A percentile compares a stretch with the other conserved stretches of the same genome.
phyloP scores from a whole-genome alignment of 2,113 vertebrate species.

The Phrynosoma platyrhinos region DNA sequence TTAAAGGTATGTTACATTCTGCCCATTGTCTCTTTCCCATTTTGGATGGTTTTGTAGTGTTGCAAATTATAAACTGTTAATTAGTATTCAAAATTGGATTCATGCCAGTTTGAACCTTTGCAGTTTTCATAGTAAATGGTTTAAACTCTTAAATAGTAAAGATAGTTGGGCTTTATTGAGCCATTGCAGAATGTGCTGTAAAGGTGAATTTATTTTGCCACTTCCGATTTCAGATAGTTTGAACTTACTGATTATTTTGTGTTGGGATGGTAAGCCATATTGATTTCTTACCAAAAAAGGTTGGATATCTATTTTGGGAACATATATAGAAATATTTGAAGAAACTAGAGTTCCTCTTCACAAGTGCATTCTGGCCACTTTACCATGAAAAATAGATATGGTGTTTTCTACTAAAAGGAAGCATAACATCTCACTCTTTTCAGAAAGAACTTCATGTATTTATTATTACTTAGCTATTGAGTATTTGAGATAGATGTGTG shows the following conservation, averaged over 20 bases:
- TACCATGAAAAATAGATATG: not conserved
- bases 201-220: not conserved
- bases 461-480: not conserved
- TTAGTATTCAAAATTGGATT: not conserved
- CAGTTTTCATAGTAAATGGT: not conserved
- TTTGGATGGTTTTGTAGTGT: not conserved
- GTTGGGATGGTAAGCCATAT: not conserved
- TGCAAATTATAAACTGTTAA: not conserved
- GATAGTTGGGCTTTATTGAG: too few species aligned
- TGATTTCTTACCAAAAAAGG: not conserved
- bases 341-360: not conserved
- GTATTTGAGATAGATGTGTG: too few species aligned
- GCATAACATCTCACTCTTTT: not conserved
- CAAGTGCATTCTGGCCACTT: not conserved
- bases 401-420: not conserved
- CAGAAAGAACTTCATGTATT: not conserved
- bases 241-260: not conserved
- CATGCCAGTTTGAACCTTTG: not conserved
- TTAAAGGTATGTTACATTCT: constrained; percentile 57
- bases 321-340: not conserved
- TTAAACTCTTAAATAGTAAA: too few species aligned
- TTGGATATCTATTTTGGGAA: not conserved
- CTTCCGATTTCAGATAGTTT: too few species aligned
- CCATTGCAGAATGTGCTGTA: not conserved
- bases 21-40: not conserved